Conservation (phyloP, 1,140 invertebrate species). For the Protaetia brevitarsis region DNA sequence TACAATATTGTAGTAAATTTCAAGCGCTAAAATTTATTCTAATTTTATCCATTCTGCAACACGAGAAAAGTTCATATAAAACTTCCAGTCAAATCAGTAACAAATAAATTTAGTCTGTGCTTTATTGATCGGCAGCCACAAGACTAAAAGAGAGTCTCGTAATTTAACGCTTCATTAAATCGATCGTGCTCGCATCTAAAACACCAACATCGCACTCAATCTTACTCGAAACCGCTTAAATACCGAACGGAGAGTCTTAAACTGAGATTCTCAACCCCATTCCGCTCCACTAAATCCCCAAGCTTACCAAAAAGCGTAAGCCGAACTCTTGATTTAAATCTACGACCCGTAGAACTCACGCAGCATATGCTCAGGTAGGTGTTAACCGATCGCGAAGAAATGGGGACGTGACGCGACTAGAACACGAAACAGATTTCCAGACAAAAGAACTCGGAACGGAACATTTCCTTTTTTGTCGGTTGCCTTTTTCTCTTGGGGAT, state of each 20-base stretch:
- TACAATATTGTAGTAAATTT: too few relatives aligned
- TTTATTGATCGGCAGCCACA: too few relatives aligned
- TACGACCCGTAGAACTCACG: neutral
- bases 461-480: neutral
- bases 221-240: neutral
- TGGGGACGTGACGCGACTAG: neutral
- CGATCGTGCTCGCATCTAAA: too few relatives aligned
- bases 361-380: neutral
- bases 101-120: too few relatives aligned
- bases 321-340: neutral
- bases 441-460: neutral
- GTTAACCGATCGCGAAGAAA: neutral
- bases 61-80: too few relatives aligned
- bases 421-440: neutral
- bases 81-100: too few relatives aligned
- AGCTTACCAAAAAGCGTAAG: neutral
- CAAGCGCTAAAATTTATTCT: too few relatives aligned
- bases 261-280: neutral
- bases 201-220: too few relatives aligned
- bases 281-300: neutral
- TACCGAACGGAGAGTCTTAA: neutral
- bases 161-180: too few relatives aligned
- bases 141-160: too few relatives aligned
- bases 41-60: too few relatives aligned
- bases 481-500: too few relatives aligned